Conservation (phyloP, 2,888 invertebrate species). For the Trichopria drosophilae region DNA sequence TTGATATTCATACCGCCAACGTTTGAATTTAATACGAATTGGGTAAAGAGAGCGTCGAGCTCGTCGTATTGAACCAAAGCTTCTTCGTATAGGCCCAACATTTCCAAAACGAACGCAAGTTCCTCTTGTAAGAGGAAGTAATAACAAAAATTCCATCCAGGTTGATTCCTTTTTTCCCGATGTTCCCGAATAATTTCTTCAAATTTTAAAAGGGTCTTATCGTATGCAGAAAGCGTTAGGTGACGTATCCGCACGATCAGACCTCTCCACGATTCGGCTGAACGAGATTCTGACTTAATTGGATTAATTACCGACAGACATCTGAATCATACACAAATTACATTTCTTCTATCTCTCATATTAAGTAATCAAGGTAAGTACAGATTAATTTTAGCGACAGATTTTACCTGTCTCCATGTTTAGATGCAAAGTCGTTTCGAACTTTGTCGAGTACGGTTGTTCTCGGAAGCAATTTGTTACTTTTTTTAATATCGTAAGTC, state of each 20-base stretch:
- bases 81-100: constrained; percentile 90
- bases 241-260: constrained; percentile 81
- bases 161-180: constrained; percentile 85
- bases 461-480: constrained; percentile 86
- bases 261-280: constrained; percentile 88
- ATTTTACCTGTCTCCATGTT: constrained; percentile 72
- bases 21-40: constrained; percentile 93
- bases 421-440: constrained; percentile 88
- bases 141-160: constrained; percentile 91
- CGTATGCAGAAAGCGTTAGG: constrained; percentile 83
- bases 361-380: constrained; percentile 3
- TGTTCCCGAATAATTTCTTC: constrained; percentile 89
- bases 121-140: constrained; percentile 96
- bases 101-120: constrained; percentile 91
- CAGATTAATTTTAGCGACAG: constrained; percentile 6
- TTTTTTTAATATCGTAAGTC: constrained; percentile 86
- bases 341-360: background rate
- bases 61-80: constrained; percentile 96
- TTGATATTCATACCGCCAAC: constrained; percentile 64
- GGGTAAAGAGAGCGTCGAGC: constrained; percentile 93
- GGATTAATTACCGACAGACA: constrained; percentile 92
- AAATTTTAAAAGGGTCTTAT: constrained; percentile 80
- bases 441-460: constrained; percentile 95
- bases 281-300: constrained; percentile 83
- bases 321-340: constrained; percentile 60